Conservation (phyloP, 2,113 vertebrate genomes). For the Dascyllus trimaculatus region DNA sequence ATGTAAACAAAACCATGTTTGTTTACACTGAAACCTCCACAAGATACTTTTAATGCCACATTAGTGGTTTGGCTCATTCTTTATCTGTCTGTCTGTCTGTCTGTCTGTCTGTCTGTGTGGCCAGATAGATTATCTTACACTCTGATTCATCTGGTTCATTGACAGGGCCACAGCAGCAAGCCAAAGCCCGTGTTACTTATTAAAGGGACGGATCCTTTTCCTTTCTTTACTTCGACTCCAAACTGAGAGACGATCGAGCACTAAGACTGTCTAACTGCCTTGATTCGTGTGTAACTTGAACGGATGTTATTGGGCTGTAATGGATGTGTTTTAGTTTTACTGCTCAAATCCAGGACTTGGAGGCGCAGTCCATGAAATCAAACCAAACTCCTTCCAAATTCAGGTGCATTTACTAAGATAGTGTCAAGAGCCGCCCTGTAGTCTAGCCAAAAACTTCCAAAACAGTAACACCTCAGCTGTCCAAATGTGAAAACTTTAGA, state of each 20-base stretch:
- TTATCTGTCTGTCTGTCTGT: slow-evolving; percentile 30
- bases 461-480: too few species aligned
- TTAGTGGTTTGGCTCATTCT: slow-evolving; percentile 36
- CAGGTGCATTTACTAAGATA: background rate
- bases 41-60: slow-evolving; percentile 22
- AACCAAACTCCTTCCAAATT: background rate
- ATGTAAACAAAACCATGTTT: background rate
- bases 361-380: background rate
- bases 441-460: too few species aligned
- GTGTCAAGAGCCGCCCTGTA: too few species aligned
- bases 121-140: slow-evolving; percentile 64
- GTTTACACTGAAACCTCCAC: slow-evolving; percentile 19
- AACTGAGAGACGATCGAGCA: slow-evolving; percentile 37
- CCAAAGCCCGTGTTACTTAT: slow-evolving; percentile 74
- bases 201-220: slow-evolving; percentile 72
- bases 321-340: slow-evolving; percentile 9
- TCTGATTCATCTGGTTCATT: slow-evolving; percentile 65
- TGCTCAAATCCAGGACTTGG: slow-evolving; percentile 8
- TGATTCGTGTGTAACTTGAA: slow-evolving; percentile 64
- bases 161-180: slow-evolving; percentile 39
- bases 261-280: slow-evolving; percentile 29
- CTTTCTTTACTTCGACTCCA: slow-evolving; percentile 62
- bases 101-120: slow-evolving; percentile 37
- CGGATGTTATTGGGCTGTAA: slow-evolving; percentile 6
- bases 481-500: too few species aligned